Evolutionary conservation across 2,797 vertebrate species (phyloP), one percentile per base, ranked within the genome.

Genomic region (Jordanella pulchra): DNA sequence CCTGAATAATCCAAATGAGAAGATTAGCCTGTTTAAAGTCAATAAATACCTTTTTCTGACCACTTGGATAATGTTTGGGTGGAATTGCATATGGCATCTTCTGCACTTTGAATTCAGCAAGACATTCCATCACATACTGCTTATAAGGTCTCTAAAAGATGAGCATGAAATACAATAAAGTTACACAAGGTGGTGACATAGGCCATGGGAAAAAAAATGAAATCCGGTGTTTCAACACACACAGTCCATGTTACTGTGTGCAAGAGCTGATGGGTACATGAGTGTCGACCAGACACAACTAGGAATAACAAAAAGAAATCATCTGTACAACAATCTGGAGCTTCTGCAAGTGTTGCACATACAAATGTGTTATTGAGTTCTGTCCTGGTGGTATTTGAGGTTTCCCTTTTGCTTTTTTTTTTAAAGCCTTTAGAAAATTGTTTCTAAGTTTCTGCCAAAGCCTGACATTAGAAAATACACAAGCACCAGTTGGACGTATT

Each of bases 51-150:
- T 95, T 95, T 84, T 95, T 96, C 56, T 89, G 84, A 76, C 95
- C 95, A 47, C 80, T 93, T 71, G 95, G 94, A 44, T 82, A 75
- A 21, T 93, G 74, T 71, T 66, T 94, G 51, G 97, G 96, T 10
- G 85, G 87, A 85, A 97, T 96, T 51, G 91, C 90, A 53, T 97
- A 98, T 0, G 97, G 97, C 94, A 97, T 96, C 84, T 92, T 94
- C 77, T 93, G 77, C 58, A 96, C 96, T 3, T 87, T 93, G 84
- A 94, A 98, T 51, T 80, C 83, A 5, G 95, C 95, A 68, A 95
- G 83, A 53, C 97, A 98, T 81, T 97, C 96, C 69, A 98, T 89
- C 68, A 93, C 90, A 27, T 94, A 94, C 1, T 90, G 92, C 74
- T 95, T 96, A 73, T 95, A 94, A 4, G 94, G 61, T 54, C 84